Evolutionary conservation across 2,797 vertebrate genomes (phyloP), one percentile per base, ranked within the genome.

Genomic region (Heteromormyrus szaboi): DNA sequence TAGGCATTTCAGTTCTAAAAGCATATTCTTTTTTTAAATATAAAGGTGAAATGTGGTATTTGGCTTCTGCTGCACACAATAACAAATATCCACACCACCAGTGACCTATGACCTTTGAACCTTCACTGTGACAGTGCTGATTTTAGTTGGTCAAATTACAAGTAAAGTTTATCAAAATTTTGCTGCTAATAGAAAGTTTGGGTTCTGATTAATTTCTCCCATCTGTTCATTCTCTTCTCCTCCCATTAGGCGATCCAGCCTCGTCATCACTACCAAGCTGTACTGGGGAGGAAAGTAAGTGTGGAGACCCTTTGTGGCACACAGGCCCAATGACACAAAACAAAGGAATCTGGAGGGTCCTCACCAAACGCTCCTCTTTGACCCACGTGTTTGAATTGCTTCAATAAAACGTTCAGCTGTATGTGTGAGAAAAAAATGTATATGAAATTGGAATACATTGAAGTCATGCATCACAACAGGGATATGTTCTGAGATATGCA

Each of bases 231-330:
- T 83, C 2, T 88, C 1, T 92, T 72, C 87, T 81, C 90, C 85
- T 92, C 89, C 85, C 85, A 87, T 37, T 90, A 99, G 98, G 95
- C 96, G 98, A 76, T 99, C 98, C 93, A 99, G 97, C 92, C 93
- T 99, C 93, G 98, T 99, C 93, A 99, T 99, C 88, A 99, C 98
- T 83, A 99, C 98, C 5, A 99, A 99, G 93, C 96, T 99, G 81
- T 99, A 98, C 95, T 99, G 98, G 98, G 98, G 98, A 91, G 98
- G 98, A 96, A 99, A 98, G 98, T 99, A 96, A 98, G 97, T 97
- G 50, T 9, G 0, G 12, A 65, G 33, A 12, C 4, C 9, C 12
- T 41, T 50, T 1, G 11, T 56, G 81, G 11, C 1, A 85, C 37
- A 81, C 41, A n/a, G 8, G 37, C 41, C 7, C 41, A 8, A 1